A percentile compares a stretch with the other conserved stretches of the same genome.
These are phyloP conservation scores for Diadema setosum DNA, from an alignment of 35 echinoderm and acorn worm genomes.

Conservation along the genomic window DNA sequence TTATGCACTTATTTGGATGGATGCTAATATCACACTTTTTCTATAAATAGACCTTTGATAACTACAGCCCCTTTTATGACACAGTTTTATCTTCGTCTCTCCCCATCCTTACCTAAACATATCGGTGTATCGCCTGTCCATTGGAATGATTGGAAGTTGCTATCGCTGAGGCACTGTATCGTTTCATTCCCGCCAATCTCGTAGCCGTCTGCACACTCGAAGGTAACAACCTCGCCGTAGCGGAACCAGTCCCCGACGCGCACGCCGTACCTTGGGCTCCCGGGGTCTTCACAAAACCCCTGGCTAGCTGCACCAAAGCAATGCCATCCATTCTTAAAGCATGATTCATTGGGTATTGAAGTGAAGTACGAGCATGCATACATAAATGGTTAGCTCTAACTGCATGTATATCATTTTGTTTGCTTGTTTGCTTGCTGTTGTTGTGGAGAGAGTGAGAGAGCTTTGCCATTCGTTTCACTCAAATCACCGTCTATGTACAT, in stretches of 20 bases:
- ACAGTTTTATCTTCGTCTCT: too few relatives aligned
- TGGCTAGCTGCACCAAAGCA: background rate
- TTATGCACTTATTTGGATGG: too few relatives aligned
- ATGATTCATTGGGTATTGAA: too few relatives aligned
- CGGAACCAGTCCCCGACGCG: background rate
- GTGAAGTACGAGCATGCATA: too few relatives aligned
- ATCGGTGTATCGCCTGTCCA: background rate
- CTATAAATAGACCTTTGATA: background rate
- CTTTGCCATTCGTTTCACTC: too few relatives aligned
- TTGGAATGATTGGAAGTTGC: background rate
- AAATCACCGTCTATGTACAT: too few relatives aligned
- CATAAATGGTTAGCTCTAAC: too few relatives aligned
- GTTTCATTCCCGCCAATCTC: background rate
- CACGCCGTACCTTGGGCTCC: background rate
- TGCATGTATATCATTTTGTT: too few relatives aligned
- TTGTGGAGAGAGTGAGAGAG: too few relatives aligned
- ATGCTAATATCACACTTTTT: background rate
- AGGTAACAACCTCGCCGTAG: background rate
- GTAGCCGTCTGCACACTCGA: background rate
- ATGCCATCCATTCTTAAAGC: too few relatives aligned
- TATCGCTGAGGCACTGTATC: background rate
- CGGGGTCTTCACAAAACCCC: slow-evolving; percentile 1
- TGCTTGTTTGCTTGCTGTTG: too few relatives aligned
- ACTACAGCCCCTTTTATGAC: background rate
- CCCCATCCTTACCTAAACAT: background rate